phyloP scores from a whole-genome alignment of 1,140 invertebrate genomes.

The Bilobella aurantiaca region DNA sequence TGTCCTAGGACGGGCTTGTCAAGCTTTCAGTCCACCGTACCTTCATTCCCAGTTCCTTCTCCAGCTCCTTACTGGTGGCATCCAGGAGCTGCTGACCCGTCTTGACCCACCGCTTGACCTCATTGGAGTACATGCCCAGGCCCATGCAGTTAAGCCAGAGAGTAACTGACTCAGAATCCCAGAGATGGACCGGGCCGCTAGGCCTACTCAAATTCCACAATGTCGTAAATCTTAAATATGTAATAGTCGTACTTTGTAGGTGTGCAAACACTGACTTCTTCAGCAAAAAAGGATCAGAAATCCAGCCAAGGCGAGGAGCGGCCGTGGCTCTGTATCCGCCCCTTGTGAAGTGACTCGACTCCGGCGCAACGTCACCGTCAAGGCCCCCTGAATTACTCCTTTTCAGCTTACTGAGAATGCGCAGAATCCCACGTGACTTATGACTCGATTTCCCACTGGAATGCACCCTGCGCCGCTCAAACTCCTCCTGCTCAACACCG shows the following conservation, averaged over 20 bases:
- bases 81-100: constrained; percentile 69
- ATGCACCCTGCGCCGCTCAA: constrained; percentile 11
- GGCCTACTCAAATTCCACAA: constrained; percentile 37
- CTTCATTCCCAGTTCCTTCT: constrained; percentile 78
- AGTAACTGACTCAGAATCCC: constrained; percentile 71
- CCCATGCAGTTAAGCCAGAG: constrained; percentile 81
- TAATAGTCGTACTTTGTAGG: background rate
- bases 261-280: constrained; percentile 24
- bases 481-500: constrained; percentile 17
- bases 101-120: constrained; percentile 69
- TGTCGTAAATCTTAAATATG: background rate
- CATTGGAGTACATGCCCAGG: constrained; percentile 66
- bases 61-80: constrained; percentile 66
- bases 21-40: too few relatives aligned
- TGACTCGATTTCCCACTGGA: constrained; percentile 7
- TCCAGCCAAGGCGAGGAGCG: constrained; percentile 61
- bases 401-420: constrained; percentile 45
- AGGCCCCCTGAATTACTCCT: constrained; percentile 61
- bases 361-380: constrained; percentile 48
- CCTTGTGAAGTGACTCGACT: constrained; percentile 48
- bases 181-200: constrained; percentile 57
- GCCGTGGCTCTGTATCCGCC: constrained; percentile 66
- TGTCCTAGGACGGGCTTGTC: too few relatives aligned
- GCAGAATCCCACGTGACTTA: constrained; percentile 29
- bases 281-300: constrained; percentile 37